Percentiles rank a stretch among this genome's conserved stretches.
Evolutionary conservation across 2,113 vertebrate species (phyloP).

Genomic region (Vulpes vulpes): DNA sequence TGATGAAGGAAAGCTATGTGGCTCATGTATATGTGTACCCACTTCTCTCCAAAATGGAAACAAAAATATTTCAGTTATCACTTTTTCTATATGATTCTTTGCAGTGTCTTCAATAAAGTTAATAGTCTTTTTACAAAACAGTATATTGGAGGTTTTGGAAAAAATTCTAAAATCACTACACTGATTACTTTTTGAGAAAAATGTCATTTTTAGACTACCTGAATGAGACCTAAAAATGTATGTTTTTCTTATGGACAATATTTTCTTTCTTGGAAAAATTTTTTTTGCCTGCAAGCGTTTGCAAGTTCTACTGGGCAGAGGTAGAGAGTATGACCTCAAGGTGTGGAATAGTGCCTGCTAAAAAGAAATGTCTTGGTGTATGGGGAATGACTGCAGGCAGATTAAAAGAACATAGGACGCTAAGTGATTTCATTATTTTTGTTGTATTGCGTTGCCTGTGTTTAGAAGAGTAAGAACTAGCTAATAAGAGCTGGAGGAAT

Average conservation of each 20-base stretch:
- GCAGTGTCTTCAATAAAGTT: not conserved
- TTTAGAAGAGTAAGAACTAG: not conserved
- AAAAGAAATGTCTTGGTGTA: not conserved
- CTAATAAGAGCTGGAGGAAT: not conserved
- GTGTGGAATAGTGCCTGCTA: not conserved
- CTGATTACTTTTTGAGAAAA: conserved; percentile 26
- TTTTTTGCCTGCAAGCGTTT: not conserved
- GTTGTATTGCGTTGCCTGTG: not conserved
- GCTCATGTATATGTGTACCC: not conserved
- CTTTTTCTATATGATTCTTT: not conserved
- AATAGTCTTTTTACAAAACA: not conserved
- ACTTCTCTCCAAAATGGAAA: not conserved
- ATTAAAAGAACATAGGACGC: not conserved
- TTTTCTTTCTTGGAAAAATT: conserved; percentile 10
- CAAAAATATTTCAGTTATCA: not conserved
- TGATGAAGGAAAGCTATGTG: not conserved
- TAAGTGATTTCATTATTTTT: not conserved
- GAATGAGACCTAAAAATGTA: not conserved
- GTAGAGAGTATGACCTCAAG: not conserved
- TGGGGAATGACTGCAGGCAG: not conserved
- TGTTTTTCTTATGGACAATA: not conserved
- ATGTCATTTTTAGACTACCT: not conserved
- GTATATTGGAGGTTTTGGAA: not conserved
- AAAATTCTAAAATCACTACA: not conserved
- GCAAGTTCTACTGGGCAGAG: not conserved